Evolutionary conservation across 2,797 vertebrate species (phyloP), one percentile per base, ranked within the genome.

Genomic region (Apodemus agrarius): DNA sequence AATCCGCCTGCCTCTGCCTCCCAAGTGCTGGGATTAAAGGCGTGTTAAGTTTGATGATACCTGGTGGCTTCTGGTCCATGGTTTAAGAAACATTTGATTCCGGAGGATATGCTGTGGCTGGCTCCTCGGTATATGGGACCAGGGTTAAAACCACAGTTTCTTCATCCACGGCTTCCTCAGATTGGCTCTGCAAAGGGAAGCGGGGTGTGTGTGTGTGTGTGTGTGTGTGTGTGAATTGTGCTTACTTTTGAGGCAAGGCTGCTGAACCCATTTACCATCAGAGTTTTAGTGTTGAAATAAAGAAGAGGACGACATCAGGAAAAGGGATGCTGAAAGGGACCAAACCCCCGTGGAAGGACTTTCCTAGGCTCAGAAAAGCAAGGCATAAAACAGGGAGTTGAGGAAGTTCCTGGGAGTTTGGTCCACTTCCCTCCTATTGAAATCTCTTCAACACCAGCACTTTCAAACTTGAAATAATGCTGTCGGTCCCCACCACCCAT

Each of bases 101-200:
- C 29, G 34, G 34, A 10, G 29, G 59, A 16, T 74, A 29, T 16
- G 86, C 72, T 61, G 17, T 8, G 82, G 22, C 13, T 59, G 8
- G 1, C 29, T 97, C 97, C 31, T 96, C 95, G 17, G 31, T 90
- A 19, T 89, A 52, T 21, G 97, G 97, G 72, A 93, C 79, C 90
- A 98, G 80, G 0, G 97, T 97, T 91, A 98, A 92, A 92, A 96
- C 49, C 49, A 97, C 83, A 82, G 13, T 92, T n/a, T 97, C 95
- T 22, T 97, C 96, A 21, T 92, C 92, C 40, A 61, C 22, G 8
- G 82, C 67, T 16, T 59, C 90, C 2, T 91, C 57, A 72, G 31
- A 76, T 11, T 24, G 22, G 63, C 14, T 17, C 54, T 57, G 54
- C 54, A 57, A 57, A 57, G 54, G 17, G 54, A 57, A 57, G 54